These are phyloP conservation scores for Drosophila ohnishii DNA, from an alignment of 1,140 invertebrate genomes.

Conservation along the genomic window DNA sequence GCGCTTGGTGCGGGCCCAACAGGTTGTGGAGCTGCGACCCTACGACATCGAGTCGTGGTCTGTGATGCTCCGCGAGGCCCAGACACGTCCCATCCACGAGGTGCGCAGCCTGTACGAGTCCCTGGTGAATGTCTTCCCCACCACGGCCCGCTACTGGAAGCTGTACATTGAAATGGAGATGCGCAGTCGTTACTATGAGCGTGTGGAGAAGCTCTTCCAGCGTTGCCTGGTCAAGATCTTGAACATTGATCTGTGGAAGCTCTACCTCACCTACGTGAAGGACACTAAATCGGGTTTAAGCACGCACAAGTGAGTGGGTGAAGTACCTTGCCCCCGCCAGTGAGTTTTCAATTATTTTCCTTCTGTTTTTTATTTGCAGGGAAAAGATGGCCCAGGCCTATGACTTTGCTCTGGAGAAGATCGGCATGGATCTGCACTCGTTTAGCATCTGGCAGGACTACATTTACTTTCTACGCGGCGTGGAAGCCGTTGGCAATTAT, in stretches of 20 bases:
- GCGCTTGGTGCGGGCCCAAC: slow-evolving; percentile 90
- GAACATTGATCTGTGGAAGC: slow-evolving; percentile 99
- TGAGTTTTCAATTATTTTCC: too few relatives aligned
- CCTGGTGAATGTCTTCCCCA: slow-evolving; percentile 96
- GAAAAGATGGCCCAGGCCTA: slow-evolving; percentile 99
- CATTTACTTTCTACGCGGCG: slow-evolving; percentile 97
- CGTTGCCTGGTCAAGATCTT: slow-evolving; percentile 98
- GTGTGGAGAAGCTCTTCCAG: slow-evolving; percentile 99
- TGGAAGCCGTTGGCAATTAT: slow-evolving; percentile 98
- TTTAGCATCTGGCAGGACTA: slow-evolving; percentile 99
- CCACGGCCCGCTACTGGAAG: slow-evolving; percentile 98
- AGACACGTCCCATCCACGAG: slow-evolving; percentile 95
- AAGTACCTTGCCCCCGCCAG: too few relatives aligned
- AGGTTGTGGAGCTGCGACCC: slow-evolving; percentile 91
- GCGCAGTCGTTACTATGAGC: slow-evolving; percentile 97
- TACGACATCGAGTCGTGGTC: slow-evolving; percentile 99
- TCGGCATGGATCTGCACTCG: slow-evolving; percentile 98
- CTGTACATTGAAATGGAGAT: slow-evolving; percentile 99
- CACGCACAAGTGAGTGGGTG: slow-evolving; percentile 93
- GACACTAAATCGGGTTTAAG: slow-evolving; percentile 97
- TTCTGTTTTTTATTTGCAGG: slow-evolving; percentile 84
- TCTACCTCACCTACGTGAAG: slow-evolving; percentile 98
- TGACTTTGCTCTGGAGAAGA: slow-evolving; percentile 99
- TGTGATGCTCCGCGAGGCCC: slow-evolving; percentile 94
- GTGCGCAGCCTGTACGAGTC: slow-evolving; percentile 96